These are phyloP conservation scores for Notoglanidium macrostoma DNA, from an alignment of 2,797 vertebrate genomes.

Conservation along the genomic window DNA sequence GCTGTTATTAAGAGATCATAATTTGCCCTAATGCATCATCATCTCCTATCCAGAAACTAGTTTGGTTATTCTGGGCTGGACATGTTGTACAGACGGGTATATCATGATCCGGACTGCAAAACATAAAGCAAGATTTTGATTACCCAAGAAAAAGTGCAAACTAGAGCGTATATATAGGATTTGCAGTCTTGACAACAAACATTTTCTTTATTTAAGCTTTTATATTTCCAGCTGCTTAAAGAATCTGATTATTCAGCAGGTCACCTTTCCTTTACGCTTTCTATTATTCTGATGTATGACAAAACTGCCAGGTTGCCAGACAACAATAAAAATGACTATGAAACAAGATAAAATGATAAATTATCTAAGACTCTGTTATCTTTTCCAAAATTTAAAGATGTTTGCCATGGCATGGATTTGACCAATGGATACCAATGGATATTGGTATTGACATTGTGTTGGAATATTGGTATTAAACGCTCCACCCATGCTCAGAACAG, in stretches of 20 bases:
- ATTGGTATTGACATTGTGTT: too few species aligned
- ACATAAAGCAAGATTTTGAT: neutral
- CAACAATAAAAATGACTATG: neutral
- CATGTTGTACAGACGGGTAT: neutral
- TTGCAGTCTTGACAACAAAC: neutral
- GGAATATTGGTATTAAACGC: neutral
- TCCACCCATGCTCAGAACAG: neutral
- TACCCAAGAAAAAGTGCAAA: neutral
- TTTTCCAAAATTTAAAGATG: neutral
- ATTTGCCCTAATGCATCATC: neutral
- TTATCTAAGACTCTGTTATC: too few species aligned
- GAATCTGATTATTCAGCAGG: neutral
- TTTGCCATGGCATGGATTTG: neutral
- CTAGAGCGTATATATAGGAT: neutral
- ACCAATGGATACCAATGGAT: too few species aligned
- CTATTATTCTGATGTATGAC: neutral
- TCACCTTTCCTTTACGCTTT: neutral
- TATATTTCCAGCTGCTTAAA: neutral
- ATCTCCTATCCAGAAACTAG: neutral
- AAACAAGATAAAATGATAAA: neutral
- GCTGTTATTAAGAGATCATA: neutral
- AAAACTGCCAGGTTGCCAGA: neutral
- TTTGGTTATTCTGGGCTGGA: neutral
- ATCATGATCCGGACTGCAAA: neutral
- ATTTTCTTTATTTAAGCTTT: neutral